Evolutionary conservation across 64 coral and sea anemone species (phyloP).

Genomic region (Trachythela sp.): DNA sequence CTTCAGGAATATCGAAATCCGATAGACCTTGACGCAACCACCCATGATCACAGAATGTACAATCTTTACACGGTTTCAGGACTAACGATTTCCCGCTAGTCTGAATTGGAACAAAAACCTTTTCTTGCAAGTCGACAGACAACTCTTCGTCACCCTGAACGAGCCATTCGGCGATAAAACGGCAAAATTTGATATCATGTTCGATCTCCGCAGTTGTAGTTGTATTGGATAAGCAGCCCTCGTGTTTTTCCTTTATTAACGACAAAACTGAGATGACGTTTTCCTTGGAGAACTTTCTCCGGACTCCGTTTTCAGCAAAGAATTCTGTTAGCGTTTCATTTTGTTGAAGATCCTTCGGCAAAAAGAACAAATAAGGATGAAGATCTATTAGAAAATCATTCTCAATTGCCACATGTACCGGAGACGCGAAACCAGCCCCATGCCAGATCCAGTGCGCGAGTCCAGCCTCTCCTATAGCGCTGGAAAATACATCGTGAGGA

Average conservation of each 20-base stretch:
- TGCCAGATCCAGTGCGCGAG: not conserved
- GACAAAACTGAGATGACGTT: conserved; percentile 65
- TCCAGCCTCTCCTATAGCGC: not conserved
- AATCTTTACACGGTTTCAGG: not conserved
- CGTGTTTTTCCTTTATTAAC: not conserved
- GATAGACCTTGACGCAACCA: conserved; percentile 55
- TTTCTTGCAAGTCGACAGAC: not conserved
- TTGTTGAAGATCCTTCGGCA: conserved; percentile 60
- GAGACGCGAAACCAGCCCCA: not conserved
- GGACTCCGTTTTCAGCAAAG: conserved; percentile 65
- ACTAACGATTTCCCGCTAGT: not conserved
- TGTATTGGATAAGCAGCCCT: not conserved
- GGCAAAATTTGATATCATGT: not conserved
- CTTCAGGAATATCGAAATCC: conserved; percentile 32
- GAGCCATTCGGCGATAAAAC: not conserved
- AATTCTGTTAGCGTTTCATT: conserved; percentile 64
- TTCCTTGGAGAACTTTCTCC: conserved; percentile 59
- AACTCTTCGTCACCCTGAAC: not conserved
- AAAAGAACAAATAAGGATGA: conserved; percentile 33
- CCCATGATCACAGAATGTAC: not conserved
- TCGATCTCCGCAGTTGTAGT: not conserved
- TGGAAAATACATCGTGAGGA: not conserved
- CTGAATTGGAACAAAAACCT: not conserved
- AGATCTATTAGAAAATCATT: not conserved
- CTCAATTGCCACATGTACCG: not conserved